Conservation (phyloP, 2,113 vertebrate genomes). For the Balaeniceps rex region DNA sequence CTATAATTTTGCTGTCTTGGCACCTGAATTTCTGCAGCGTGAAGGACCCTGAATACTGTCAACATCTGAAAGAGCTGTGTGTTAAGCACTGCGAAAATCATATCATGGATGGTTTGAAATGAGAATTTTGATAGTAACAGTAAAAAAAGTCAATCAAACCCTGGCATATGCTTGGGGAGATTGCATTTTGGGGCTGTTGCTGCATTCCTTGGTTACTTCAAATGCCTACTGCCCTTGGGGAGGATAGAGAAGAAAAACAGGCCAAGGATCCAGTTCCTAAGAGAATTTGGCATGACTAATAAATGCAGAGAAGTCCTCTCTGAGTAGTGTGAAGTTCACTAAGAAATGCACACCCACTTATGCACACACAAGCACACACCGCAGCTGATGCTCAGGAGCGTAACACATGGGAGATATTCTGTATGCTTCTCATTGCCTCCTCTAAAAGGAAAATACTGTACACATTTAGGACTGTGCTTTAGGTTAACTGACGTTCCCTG, state of each 20-base stretch:
- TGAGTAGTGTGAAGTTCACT: neutral
- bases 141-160: neutral
- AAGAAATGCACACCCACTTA: neutral
- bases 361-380: fast-evolving
- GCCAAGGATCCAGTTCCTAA: neutral
- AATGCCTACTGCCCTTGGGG: neutral
- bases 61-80: neutral
- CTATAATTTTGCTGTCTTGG: neutral
- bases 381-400: fast-evolving
- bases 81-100: neutral
- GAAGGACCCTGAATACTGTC: neutral
- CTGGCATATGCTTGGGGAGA: neutral
- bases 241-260: neutral
- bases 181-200: neutral
- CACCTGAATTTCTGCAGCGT: neutral
- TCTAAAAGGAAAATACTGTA: neutral
- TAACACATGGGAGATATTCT: neutral
- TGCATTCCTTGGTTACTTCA: neutral
- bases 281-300: neutral
- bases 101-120: neutral
- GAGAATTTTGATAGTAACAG: neutral
- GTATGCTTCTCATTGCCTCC: neutral
- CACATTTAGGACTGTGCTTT: neutral
- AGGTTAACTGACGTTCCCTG: neutral
- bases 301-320: neutral